These are phyloP conservation scores for Formica aserva DNA, from an alignment of 2,888 invertebrate species.

Conservation along the genomic window DNA sequence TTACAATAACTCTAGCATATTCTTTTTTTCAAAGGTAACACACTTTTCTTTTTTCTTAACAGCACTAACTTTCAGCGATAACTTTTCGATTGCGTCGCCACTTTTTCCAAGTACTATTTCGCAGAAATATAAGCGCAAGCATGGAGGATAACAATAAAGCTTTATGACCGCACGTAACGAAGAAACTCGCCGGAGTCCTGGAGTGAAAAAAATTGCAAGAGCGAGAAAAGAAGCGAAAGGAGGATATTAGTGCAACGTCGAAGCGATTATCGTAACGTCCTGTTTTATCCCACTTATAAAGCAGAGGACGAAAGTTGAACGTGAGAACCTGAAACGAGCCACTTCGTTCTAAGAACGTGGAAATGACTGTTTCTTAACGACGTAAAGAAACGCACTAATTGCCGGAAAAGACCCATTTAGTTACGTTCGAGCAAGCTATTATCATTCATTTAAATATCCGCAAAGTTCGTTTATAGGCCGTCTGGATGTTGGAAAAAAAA, in stretches of 20 bases:
- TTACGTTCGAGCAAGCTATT: constrained; percentile 27
- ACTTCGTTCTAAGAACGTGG: constrained; percentile 33
- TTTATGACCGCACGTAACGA: constrained; percentile 40
- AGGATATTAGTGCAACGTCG: constrained; percentile 36
- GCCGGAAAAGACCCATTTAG: background rate
- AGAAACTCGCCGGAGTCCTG: background rate
- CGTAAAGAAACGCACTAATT: constrained; percentile 42
- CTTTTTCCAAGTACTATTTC: constrained; percentile 9
- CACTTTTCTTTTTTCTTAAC: background rate
- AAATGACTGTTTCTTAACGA: constrained; percentile 29
- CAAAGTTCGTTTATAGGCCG: constrained; percentile 5
- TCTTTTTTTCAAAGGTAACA: background rate
- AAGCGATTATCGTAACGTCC: constrained; percentile 44
- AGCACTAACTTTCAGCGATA: constrained; percentile 22
- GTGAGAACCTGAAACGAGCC: constrained; percentile 46
- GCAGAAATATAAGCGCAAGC: background rate
- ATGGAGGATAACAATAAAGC: constrained; percentile 9
- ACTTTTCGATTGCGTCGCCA: background rate
- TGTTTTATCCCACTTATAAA: constrained; percentile 39
- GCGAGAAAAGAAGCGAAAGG: background rate
- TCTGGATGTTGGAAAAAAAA: background rate
- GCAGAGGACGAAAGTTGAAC: constrained; percentile 23
- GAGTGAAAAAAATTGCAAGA: constrained; percentile 10
- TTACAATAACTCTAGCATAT: background rate
- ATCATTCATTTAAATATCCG: constrained; percentile 44